Conservation (phyloP, 2,113 vertebrate genomes). For the Chaetodon trifascialis region DNA sequence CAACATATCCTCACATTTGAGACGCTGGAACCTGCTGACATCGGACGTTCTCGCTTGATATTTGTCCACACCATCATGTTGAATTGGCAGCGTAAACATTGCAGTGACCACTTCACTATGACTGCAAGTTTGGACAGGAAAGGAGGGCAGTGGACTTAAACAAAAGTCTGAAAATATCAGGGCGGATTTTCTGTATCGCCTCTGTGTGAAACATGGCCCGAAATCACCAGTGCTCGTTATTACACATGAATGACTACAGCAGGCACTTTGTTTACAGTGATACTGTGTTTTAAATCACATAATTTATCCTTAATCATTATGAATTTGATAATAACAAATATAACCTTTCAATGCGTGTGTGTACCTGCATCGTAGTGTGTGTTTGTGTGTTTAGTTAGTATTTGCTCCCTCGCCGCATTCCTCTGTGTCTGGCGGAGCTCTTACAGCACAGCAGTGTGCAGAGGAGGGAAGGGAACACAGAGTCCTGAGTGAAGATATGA, state of each 20-base stretch:
- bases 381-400: conserved; percentile 50
- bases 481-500: conserved; percentile 78
- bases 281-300: not conserved
- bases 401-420: conserved; percentile 73
- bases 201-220: not conserved
- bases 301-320: not conserved
- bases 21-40: not conserved
- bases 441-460: conserved; percentile 62
- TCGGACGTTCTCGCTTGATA: not conserved
- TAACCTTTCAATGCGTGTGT: conserved; percentile 44
- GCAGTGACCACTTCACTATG: not conserved
- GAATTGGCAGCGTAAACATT: not conserved
- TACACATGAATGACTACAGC: not conserved
- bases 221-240: not conserved
- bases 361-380: conserved; percentile 23
- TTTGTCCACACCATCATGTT: not conserved
- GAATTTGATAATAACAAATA: conserved; percentile 14
- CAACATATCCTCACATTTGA: not conserved
- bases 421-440: conserved; percentile 75
- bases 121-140: not conserved
- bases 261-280: not conserved
- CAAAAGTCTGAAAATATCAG: conserved; percentile 6
- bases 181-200: not conserved
- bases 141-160: not conserved
- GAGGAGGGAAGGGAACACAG: conserved; percentile 75